Base-by-base conservation (phyloP, 2,888 invertebrate species). In the Heliconius aoede region DNA sequence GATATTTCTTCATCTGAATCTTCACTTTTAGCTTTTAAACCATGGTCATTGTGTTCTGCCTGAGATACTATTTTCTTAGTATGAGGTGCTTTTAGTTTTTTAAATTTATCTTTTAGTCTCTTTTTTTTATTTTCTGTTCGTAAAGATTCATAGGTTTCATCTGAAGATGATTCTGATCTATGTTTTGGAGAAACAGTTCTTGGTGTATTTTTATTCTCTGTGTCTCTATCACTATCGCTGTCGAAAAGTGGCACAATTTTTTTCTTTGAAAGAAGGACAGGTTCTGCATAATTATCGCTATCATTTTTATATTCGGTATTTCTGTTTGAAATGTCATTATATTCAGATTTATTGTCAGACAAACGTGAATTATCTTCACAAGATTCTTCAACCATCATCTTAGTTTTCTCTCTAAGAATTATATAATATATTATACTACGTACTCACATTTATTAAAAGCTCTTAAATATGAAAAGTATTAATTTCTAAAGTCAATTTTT, bases 91-190 rank as follows among this genome's bases (percentile, higher is more conserved):
- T 65, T 71, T 11, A 93, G 80, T 51, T 81, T 86, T 82, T 89
- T 85, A 77, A 94, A 94, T 80, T 93, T 94, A 30, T 91, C 84
- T 79, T 83, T 87, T 4, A 94, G 65, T 79, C 88, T 91, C 74
- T 84, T 87, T 60, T 84, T 88, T 83, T 89, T 93, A 61, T 89
- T 87, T 78, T 87, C 88, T 76, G 90, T 88, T 75, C 92, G 85
- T 8, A 81, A 78, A 74, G 88, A 88, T 78, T 89, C 87, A 58
- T 86, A 86, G 0, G 76, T 30, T 60, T 80, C 76, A 76, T 81
- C 73, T 24, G 73, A 65, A 55, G 73, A 68, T 55, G 32, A 62
- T 65, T 8, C 24, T 24, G 36, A 36, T 9, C n/a, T 24, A n/a
- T 32, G n/a, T 64, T 64, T 64, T 7, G 36, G 9, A 18, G 75